Conservation (phyloP, 2,888 invertebrate genomes). For the Pinctada fucata region DNA sequence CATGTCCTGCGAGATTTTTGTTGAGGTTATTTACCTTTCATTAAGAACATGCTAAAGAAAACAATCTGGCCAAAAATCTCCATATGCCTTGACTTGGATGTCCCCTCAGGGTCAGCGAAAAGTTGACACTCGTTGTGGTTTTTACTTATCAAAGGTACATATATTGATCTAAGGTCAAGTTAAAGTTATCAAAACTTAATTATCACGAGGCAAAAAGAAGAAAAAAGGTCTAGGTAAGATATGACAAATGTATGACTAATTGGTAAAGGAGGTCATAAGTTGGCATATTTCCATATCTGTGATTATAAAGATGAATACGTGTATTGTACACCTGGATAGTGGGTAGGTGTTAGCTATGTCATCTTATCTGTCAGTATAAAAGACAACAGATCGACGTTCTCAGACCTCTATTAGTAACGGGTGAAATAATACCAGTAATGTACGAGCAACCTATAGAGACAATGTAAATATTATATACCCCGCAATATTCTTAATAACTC, state of each 20-base stretch:
- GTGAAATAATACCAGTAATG: neutral
- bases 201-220: neutral
- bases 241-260: constrained; percentile 5
- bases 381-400: neutral
- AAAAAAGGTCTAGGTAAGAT: neutral
- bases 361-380: neutral
- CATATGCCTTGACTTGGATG: neutral
- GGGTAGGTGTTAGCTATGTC: neutral
- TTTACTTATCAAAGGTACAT: neutral
- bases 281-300: constrained; percentile 18
- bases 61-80: neutral
- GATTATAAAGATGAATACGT: neutral
- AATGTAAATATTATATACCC: neutral
- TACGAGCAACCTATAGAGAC: neutral
- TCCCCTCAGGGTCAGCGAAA: neutral
- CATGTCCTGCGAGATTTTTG: neutral
- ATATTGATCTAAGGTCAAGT: neutral
- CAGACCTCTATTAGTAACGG: neutral
- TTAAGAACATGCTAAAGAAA: neutral
- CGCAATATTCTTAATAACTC: neutral
- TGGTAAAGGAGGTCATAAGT: constrained; percentile 10
- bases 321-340: neutral
- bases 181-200: neutral
- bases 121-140: neutral
- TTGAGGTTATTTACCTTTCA: neutral